These are phyloP conservation scores for Trissonchulus sp. DNA, from an alignment of 2,888 invertebrate genomes.

Conservation along the genomic window DNA sequence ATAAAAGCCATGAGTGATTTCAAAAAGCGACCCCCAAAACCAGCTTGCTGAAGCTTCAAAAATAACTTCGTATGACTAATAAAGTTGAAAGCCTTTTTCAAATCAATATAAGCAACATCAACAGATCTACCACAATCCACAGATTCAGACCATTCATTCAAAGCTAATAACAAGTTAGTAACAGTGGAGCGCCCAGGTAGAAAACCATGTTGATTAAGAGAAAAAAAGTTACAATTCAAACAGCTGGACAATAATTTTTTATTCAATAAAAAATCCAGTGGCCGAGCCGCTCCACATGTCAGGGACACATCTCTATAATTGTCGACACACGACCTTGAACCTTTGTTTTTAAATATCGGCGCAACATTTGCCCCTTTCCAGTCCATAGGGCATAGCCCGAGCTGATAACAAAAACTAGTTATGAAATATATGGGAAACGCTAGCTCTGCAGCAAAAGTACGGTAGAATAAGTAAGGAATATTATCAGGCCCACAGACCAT, in stretches of 20 bases:
- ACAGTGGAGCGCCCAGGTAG: background rate
- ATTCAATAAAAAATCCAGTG: background rate
- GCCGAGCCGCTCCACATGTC: background rate
- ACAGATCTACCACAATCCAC: background rate
- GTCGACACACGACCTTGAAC: background rate
- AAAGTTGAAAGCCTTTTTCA: slow-evolving; percentile 23
- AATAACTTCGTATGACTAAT: slow-evolving; percentile 8
- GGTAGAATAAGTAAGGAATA: background rate
- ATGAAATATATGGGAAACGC: background rate
- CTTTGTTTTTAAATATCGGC: slow-evolving; percentile 17
- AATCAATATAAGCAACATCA: slow-evolving; percentile 21
- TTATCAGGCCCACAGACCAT: background rate
- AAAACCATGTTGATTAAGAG: background rate
- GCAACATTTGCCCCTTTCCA: slow-evolving; percentile 21
- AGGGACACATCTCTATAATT: slow-evolving; percentile 12
- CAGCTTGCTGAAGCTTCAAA: slow-evolving; percentile 1
- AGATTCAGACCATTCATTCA: background rate
- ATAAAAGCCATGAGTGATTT: background rate
- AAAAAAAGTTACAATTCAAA: background rate
- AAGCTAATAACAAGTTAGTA: background rate
- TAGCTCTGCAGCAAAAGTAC: slow-evolving; percentile 17
- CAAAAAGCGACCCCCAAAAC: background rate
- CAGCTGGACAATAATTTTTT: background rate
- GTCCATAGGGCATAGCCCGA: background rate
- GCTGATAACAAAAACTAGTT: background rate